A percentile compares a stretch with the other conserved stretches of the same genome.
Evolutionary conservation across 2,113 vertebrate species (phyloP).

Genomic region (Phasianus colchicus): DNA sequence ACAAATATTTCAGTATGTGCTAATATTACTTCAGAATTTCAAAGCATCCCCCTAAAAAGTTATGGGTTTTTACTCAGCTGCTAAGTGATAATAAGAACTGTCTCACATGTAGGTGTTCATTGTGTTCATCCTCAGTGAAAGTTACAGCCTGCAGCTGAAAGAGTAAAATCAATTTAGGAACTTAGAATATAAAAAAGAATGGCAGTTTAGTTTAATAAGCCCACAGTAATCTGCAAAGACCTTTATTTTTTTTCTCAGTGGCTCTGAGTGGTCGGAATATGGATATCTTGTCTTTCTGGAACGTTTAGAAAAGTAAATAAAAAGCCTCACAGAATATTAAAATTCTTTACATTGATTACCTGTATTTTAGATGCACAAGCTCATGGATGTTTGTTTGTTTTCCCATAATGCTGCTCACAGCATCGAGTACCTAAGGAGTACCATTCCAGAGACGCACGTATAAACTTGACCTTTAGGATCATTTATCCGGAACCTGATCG

Average conservation of each 20-base stretch:
- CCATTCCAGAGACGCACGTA: conserved; percentile 88
- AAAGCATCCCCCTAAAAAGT: not conserved
- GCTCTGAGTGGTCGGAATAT: not conserved
- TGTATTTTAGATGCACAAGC: not conserved
- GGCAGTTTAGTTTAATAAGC: not conserved
- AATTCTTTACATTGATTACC: not conserved
- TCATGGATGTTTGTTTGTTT: not conserved
- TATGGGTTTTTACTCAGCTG: not conserved
- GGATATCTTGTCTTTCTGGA: not conserved
- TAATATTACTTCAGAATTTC: not conserved
- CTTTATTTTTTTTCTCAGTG: not conserved
- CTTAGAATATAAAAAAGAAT: not conserved
- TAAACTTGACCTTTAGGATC: conserved; percentile 95
- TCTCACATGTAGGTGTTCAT: not conserved
- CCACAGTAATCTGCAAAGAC: not conserved
- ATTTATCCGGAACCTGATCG: conserved; percentile 79
- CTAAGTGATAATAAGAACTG: not conserved
- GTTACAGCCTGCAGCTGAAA: not conserved
- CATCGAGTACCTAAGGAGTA: conserved; percentile 96
- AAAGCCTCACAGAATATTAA: not conserved
- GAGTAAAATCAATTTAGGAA: not conserved
- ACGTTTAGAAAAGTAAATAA: not conserved
- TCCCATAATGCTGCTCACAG: conserved; percentile 67
- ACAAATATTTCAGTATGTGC: accelerated
- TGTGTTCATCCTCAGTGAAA: not conserved